Conservation (phyloP, 2,797 vertebrate species). For the Anguilla megastoma region DNA sequence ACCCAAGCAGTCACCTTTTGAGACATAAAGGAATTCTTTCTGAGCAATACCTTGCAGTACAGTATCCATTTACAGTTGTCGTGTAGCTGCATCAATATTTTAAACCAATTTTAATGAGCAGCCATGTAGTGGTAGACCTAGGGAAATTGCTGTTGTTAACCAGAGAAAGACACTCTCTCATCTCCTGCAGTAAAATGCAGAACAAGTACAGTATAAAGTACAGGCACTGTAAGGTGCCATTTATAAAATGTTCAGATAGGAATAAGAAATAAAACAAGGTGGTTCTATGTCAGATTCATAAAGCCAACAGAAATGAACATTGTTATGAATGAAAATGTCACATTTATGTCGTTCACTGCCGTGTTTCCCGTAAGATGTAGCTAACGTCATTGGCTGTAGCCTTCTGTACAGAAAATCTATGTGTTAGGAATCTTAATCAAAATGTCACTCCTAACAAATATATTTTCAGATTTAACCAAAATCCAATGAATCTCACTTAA, state of each 20-base stretch:
- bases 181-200: neutral
- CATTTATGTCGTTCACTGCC: neutral
- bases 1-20: neutral
- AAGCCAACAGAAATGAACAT: neutral
- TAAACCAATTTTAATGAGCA: neutral
- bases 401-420: no score
- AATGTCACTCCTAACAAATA: no score
- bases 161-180: neutral
- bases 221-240: neutral
- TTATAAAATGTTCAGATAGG: neutral
- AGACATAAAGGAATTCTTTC: neutral
- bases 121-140: no score
- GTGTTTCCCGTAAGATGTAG: neutral
- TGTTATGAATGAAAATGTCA: neutral
- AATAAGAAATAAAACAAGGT: neutral
- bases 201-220: neutral
- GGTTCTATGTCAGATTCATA: neutral
- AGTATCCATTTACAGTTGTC: neutral
- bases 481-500: no score
- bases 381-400: neutral
- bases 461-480: no score
- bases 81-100: neutral
- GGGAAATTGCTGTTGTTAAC: neutral
- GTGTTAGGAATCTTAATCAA: no score
- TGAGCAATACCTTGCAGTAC: neutral